phyloP scores from a whole-genome alignment of 2,797 vertebrate genomes.

The Anguilla obscura region DNA sequence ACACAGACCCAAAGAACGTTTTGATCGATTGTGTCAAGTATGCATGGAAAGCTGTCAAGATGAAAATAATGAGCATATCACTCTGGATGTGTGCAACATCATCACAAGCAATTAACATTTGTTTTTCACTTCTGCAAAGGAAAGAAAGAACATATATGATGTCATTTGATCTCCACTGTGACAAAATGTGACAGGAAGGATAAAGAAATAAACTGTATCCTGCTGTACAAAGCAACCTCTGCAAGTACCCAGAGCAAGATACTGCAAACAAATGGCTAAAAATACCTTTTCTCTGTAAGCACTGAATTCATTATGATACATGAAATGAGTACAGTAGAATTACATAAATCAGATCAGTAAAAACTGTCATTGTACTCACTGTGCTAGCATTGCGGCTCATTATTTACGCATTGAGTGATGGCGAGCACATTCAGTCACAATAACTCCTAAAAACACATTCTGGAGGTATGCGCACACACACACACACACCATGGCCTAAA shows the following conservation, averaged over 20 bases:
- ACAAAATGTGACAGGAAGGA: not conserved
- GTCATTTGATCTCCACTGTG: conserved; percentile 14
- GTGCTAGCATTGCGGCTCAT: not conserved
- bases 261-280: conserved; percentile 9
- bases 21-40: not conserved
- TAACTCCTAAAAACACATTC: not conserved
- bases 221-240: conserved; percentile 20
- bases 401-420: not conserved
- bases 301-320: conserved; percentile 14
- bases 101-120: conserved; percentile 2
- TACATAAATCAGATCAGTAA: conserved; percentile 14
- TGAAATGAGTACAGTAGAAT: not conserved
- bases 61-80: conserved; percentile 13
- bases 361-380: not conserved
- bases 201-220: conserved; percentile 16
- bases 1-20: not conserved
- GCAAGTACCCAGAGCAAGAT: not conserved
- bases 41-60: not conserved
- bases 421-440: conserved; percentile 1
- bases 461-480: not conserved
- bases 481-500: not conserved
- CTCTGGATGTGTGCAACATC: not conserved
- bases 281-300: conserved; percentile 16
- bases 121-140: not conserved
- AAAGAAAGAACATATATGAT: not conserved